phyloP scores from a whole-genome alignment of 1,140 invertebrate genomes.

The Euglossa dilemma region DNA sequence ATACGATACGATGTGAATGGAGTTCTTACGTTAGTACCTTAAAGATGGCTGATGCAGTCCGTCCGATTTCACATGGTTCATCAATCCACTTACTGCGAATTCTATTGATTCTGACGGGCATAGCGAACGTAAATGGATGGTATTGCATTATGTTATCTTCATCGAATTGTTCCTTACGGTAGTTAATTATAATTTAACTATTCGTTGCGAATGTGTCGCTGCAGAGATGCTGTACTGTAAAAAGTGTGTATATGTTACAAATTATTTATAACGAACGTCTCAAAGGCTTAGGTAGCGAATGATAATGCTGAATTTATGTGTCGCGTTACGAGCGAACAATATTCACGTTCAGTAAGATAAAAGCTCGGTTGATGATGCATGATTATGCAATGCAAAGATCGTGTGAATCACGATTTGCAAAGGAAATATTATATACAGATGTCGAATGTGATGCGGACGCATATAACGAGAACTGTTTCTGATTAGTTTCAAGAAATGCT shows the following conservation, averaged over 20 bases:
- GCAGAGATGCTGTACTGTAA: conserved; percentile 43
- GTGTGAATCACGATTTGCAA: not conserved
- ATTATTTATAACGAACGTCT: conserved; percentile 53
- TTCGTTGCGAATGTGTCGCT: conserved; percentile 17
- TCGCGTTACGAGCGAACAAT: not conserved
- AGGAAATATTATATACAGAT: not conserved
- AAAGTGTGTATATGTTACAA: conserved; percentile 53
- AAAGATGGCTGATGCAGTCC: conserved; percentile 30
- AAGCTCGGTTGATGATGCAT: conserved; percentile 9
- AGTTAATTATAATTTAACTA: conserved; percentile 33
- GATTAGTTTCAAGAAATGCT: conserved; percentile 49
- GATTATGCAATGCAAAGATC: conserved; percentile 12
- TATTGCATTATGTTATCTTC: conserved; percentile 42
- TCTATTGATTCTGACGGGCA: not conserved
- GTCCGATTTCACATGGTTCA: conserved; percentile 22
- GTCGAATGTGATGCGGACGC: not conserved
- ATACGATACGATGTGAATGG: conserved; percentile 1
- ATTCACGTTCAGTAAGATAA: not conserved
- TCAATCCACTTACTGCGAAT: not conserved
- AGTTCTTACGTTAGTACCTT: conserved; percentile 47
- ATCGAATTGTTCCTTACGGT: conserved; percentile 51
- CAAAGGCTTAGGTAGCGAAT: conserved; percentile 16
- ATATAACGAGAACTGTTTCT: not conserved
- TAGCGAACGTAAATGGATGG: conserved; percentile 21
- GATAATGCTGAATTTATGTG: conserved; percentile 28